Conservation (phyloP, 2,113 vertebrate genomes). For the Oreochromis aureus region DNA sequence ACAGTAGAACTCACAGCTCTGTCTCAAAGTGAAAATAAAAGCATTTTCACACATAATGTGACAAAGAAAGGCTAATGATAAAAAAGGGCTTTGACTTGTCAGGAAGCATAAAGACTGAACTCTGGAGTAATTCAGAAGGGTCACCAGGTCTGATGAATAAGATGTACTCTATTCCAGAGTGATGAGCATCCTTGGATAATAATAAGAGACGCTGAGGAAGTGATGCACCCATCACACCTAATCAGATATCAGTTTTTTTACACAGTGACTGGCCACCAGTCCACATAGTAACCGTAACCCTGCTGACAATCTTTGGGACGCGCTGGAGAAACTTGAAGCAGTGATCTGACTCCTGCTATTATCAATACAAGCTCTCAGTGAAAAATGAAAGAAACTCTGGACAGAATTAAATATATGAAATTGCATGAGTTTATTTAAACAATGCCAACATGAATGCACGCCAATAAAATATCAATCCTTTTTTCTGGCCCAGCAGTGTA, state of each 20-base stretch:
- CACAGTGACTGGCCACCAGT: background rate
- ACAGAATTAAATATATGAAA: background rate
- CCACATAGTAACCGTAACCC: background rate
- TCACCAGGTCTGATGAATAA: background rate
- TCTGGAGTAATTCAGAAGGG: background rate
- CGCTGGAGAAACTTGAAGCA: accelerated
- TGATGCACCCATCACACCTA: background rate
- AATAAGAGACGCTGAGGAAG: background rate
- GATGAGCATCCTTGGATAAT: background rate
- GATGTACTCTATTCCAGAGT: background rate
- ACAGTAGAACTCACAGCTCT: background rate
- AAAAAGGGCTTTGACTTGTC: background rate
- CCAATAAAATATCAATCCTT: background rate
- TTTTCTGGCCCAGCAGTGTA: background rate
- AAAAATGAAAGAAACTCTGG: background rate
- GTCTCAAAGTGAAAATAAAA: accelerated
- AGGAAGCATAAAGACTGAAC: background rate
- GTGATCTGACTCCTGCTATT: background rate
- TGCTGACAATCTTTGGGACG: background rate
- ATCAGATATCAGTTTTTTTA: background rate
- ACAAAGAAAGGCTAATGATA: background rate
- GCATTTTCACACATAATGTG: background rate
- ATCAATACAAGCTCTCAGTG: background rate
- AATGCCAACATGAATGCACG: background rate
- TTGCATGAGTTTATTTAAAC: background rate